Base-by-base conservation (phyloP, 2,113 vertebrate genomes). In the Pampusana beccarii region DNA sequence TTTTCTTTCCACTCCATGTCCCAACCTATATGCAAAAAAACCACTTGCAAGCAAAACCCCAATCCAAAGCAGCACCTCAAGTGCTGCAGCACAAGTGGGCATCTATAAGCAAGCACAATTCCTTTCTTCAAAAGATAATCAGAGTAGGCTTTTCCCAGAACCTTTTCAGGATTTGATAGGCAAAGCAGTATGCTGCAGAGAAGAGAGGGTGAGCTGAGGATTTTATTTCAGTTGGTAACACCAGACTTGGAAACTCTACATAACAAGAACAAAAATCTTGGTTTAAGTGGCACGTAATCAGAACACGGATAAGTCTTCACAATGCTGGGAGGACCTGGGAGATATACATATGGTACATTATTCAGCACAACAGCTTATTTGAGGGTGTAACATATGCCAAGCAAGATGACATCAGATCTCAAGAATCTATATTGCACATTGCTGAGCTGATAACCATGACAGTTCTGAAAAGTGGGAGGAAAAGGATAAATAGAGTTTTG, bases 381-480 rank as follows among this genome's bases (percentile, higher is more conserved):
- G 88, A 94, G 58, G 94, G 85, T 92, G 92, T 93, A 95, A 90
- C 91, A 96, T 96, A 97, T 95, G 93, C 86, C 83, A 84, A 64
- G 80, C 34, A 84, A 81, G 77, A 96, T 93, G 86, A 93, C 88
- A 95, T 96, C 93, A 92, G 65, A 92, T 96, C 69, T 92, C 75
- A 86, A 71, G 77, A 93, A 95, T 92, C 93, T 79, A 85, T 44
- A 96, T 80, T 64, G 62, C 86, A 94, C 60, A 60, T 81, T 94
- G 48, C 93, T 86, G 53, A 88, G 72, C 57, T 92, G 93, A 94
- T 96, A 95, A 94, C 72, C 73, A 75, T 36, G 40, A 95, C 82
- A 93, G 90, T 85, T 96, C 64, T 95, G 96, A 94, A 89, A 96
- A 94, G 95, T 95, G 94, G 90, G 93, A 93, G 93, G 94, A 93